Evolutionary conservation across 2,888 invertebrate species (phyloP).

Genomic region (Lithosia quadra): DNA sequence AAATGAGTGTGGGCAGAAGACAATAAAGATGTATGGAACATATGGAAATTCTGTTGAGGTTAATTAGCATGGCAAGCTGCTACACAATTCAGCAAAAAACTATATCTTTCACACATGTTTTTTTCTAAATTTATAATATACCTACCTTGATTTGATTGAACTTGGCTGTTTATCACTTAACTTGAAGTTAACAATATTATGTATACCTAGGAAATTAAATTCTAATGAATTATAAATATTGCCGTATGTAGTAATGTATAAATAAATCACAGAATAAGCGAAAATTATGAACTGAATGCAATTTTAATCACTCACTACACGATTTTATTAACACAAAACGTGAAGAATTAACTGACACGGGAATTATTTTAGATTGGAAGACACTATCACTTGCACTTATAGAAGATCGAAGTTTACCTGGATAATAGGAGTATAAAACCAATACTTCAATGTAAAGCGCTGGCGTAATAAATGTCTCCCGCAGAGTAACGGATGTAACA

Average conservation of each 20-base stretch:
- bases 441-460: slow-evolving; percentile 16
- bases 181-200: not conserved
- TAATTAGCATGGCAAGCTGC: not conserved
- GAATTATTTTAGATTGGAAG: slow-evolving; percentile 13
- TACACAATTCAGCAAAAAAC: not conserved
- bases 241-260: not conserved
- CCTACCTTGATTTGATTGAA: not conserved
- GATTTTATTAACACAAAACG: not conserved
- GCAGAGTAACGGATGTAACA: slow-evolving; percentile 73
- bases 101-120: not conserved
- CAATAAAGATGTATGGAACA: not conserved
- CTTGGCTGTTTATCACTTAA: not conserved
- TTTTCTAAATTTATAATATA: not conserved
- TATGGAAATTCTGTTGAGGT: not conserved
- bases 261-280: not conserved
- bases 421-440: slow-evolving; percentile 29
- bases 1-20: not conserved
- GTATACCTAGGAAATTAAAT: not conserved
- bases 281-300: not conserved
- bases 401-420: slow-evolving; percentile 48
- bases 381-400: not conserved
- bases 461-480: slow-evolving; percentile 58
- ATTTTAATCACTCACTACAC: slow-evolving; percentile 5
- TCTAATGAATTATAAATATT: not conserved
- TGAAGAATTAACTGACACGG: not conserved